Percentiles rank a stretch among this genome's conserved stretches.
phyloP scores from a whole-genome alignment of 1,140 invertebrate species.

The Drosophila lacteicornis region DNA sequence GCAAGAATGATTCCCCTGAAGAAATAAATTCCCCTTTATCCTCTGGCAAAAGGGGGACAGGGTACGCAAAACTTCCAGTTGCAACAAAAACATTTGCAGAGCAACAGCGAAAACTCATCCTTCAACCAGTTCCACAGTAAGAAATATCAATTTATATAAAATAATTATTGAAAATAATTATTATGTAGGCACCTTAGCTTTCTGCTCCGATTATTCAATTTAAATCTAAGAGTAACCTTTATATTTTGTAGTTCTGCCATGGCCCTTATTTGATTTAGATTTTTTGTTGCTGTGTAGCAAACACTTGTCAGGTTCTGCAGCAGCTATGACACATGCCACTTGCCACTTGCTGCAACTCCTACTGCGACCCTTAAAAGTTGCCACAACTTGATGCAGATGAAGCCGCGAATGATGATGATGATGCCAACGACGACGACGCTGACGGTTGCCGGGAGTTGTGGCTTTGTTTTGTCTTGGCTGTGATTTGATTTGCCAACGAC shows the following conservation, averaged over 20 bases:
- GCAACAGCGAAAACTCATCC: slow-evolving; percentile 17
- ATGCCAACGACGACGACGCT: slow-evolving; percentile 37
- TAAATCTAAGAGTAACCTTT: no score
- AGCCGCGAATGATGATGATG: slow-evolving; percentile 41
- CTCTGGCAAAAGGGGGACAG: neutral
- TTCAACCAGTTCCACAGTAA: slow-evolving; percentile 1
- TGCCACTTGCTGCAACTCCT: slow-evolving; percentile 32
- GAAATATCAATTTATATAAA: neutral
- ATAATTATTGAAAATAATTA: neutral
- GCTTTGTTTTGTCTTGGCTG: slow-evolving; percentile 53
- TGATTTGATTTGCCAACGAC: slow-evolving; percentile 68
- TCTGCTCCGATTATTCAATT: no score
- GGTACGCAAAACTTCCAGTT: slow-evolving; percentile 27
- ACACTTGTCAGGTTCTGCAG: slow-evolving; percentile 42
- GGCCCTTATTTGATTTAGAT: neutral
- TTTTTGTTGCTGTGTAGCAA: slow-evolving; percentile 11
- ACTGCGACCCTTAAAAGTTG: slow-evolving; percentile 58
- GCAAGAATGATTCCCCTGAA: slow-evolving; percentile 9
- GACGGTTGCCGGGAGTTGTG: slow-evolving; percentile 33
- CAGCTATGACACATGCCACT: slow-evolving; percentile 51
- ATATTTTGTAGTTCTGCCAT: neutral
- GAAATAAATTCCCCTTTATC: slow-evolving; percentile 20
- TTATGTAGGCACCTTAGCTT: neutral
- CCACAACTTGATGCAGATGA: slow-evolving; percentile 58
- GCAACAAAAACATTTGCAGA: slow-evolving; percentile 38